Conservation (phyloP, 1,140 invertebrate species). For the Apis cerana region DNA sequence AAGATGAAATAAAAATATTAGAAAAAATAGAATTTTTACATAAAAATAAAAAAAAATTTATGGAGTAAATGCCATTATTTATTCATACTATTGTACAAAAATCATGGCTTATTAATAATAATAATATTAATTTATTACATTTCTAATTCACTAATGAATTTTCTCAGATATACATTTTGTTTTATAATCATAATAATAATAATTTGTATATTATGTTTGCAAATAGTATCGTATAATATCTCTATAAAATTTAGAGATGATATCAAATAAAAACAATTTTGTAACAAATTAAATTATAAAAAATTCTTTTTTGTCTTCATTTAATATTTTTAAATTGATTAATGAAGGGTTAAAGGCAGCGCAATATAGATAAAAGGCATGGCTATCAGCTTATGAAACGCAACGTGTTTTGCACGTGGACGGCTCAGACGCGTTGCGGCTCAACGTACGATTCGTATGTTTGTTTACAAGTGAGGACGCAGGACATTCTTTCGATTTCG, state of each 20-base stretch:
- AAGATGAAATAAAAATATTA: background rate
- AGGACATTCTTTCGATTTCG: conserved; percentile 51
- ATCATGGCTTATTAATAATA: too few species aligned
- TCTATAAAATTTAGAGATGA: background rate
- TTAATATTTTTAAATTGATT: background rate
- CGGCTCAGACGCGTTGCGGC: conserved; percentile 21
- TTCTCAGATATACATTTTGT: background rate
- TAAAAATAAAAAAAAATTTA: background rate
- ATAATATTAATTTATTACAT: background rate
- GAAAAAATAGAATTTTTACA: background rate
- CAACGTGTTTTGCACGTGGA: conserved; percentile 60
- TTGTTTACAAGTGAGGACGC: conserved; percentile 60
- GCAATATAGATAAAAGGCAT: conserved; percentile 13
- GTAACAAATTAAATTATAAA: background rate
- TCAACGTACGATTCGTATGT: conserved; percentile 47
- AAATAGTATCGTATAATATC: background rate
- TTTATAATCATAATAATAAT: background rate
- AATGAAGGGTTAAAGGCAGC: conserved; percentile 22
- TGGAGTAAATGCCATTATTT: background rate
- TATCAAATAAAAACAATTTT: background rate
- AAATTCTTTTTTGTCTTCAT: background rate
- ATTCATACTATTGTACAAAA: background rate
- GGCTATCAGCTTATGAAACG: conserved; percentile 36
- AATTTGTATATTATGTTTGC: background rate
- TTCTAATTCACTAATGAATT: background rate